Conservation (phyloP, 2,888 invertebrate genomes). For the Psylliodes chrysocephalus region DNA sequence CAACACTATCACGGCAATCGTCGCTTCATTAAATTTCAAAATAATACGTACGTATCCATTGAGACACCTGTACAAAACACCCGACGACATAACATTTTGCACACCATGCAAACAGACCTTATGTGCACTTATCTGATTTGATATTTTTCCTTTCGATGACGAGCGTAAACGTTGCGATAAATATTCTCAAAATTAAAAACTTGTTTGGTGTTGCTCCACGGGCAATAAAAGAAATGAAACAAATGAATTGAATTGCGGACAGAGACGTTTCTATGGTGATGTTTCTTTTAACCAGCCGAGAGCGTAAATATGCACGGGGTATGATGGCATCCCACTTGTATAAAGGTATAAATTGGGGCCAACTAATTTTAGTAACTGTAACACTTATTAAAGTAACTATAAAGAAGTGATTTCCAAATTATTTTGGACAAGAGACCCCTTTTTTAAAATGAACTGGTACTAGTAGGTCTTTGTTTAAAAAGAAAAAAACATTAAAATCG, state of each 20-base stretch:
- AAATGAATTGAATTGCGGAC: not conserved
- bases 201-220: constrained; percentile 22
- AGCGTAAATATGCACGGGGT: not conserved
- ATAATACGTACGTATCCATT: constrained; percentile 21
- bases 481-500: too few relatives aligned
- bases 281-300: not conserved
- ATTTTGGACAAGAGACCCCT: too few relatives aligned
- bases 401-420: too few relatives aligned
- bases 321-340: not conserved
- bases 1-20: constrained; percentile 15
- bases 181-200: constrained; percentile 29
- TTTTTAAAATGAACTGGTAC: too few relatives aligned
- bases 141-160: constrained; percentile 21
- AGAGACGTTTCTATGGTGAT: constrained; percentile 11
- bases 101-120: constrained; percentile 18
- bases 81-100: not conserved
- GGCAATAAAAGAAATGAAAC: constrained; percentile 12
- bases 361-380: too few relatives aligned
- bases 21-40: constrained; percentile 25
- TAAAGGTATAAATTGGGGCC: too few relatives aligned
- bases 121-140: constrained; percentile 32
- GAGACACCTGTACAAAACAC: constrained; percentile 2
- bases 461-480: too few relatives aligned
- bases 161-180: constrained; percentile 9
- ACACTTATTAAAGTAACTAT: too few relatives aligned